A percentile compares a stretch with the other conserved stretches of the same genome.
Evolutionary conservation across 2,113 vertebrate genomes (phyloP).

Genomic region (Neomonachus schauinslandi): DNA sequence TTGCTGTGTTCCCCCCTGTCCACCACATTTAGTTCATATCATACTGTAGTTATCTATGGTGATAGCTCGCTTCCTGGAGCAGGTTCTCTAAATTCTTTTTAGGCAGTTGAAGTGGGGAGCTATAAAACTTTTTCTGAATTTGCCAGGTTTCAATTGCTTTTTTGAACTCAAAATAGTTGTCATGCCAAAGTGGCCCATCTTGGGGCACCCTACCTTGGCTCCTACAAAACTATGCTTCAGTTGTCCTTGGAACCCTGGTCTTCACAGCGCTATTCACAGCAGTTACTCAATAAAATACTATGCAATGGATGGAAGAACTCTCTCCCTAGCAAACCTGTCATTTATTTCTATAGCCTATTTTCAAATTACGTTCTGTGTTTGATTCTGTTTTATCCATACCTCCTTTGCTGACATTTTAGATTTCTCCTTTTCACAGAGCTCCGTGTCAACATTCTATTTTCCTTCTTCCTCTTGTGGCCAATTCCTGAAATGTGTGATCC

Average conservation of each 20-base stretch:
- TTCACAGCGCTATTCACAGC: background rate
- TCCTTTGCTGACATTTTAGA: conserved; percentile 14
- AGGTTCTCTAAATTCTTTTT: background rate
- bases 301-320: background rate
- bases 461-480: background rate
- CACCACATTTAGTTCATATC: background rate
- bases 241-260: background rate
- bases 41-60: background rate
- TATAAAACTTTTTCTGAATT: background rate
- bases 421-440: background rate
- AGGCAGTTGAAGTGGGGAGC: background rate
- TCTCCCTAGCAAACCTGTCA: background rate
- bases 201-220: background rate
- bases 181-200: background rate
- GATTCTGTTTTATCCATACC: background rate
- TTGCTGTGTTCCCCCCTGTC: background rate
- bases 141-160: background rate
- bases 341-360: background rate
- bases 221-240: too few species aligned
- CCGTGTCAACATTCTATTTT: background rate
- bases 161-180: background rate
- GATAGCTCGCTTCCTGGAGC: background rate
- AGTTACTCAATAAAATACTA: background rate
- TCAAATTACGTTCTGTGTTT: background rate
- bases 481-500: background rate